Conservation (phyloP, 2,797 vertebrate genomes). For the Pangasius sanitwongsei region DNA sequence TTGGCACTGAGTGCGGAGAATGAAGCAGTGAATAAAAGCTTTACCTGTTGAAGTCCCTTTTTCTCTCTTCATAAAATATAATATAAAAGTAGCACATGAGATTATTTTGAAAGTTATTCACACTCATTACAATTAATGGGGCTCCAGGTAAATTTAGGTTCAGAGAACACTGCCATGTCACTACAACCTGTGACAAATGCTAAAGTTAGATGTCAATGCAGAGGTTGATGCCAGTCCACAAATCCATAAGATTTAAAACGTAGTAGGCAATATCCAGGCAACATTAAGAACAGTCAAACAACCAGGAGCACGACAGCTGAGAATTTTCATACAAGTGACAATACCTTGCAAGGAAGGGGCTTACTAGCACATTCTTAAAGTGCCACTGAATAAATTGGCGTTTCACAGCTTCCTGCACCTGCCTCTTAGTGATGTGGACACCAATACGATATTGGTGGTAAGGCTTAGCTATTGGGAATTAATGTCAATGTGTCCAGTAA, state of each 20-base stretch:
- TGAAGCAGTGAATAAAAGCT: constrained; percentile 22
- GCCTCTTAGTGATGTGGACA: neutral
- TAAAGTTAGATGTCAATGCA: neutral
- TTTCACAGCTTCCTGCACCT: neutral
- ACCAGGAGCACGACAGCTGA: neutral
- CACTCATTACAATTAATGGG: neutral
- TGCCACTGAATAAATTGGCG: neutral
- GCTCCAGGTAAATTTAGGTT: neutral
- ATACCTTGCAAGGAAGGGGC: neutral
- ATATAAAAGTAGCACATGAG: neutral
- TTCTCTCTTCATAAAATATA: neutral
- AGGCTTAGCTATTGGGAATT: neutral
- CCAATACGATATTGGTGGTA: neutral
- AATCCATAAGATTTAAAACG: neutral
- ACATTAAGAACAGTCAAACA: neutral
- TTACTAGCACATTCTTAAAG: neutral
- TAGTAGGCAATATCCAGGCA: neutral
- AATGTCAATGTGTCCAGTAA: neutral
- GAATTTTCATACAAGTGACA: neutral
- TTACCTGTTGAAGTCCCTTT: neutral
- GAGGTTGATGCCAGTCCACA: neutral
- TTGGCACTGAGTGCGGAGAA: constrained; percentile 14
- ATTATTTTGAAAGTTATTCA: neutral
- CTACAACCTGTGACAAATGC: neutral
- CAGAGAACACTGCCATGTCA: neutral